Base-by-base conservation (phyloP, 2,797 vertebrate species). In the Enteromius afrohamiltoni region DNA sequence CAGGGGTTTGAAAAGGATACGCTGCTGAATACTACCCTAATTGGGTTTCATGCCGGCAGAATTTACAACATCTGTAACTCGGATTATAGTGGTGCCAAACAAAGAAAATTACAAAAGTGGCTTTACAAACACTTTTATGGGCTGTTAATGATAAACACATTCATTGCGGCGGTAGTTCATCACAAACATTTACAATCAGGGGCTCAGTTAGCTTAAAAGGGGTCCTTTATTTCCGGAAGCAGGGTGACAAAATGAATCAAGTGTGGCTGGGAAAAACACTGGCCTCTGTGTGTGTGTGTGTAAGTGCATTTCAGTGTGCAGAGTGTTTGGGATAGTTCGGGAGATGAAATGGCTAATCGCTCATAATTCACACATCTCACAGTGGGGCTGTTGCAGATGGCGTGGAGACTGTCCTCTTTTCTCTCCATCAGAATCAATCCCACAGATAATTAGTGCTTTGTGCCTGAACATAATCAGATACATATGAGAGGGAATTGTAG, bases 401-500 rank as follows among this genome's bases (percentile, higher is more conserved):
- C 77, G 68, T 87, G 85, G 87, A 83, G 86, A 91, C 87, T 69
- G 85, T 78, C 74, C 87, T 76, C 82, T 73, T 88, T 88, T 93
- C 81, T 89, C 79, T 87, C 89, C 86, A 87, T 88, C 70, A 85
- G 87, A 77, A 88, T 92, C 92, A 92, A 93, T 92, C 91, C 90
- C 89, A 87, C 75, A 86, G 87, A 91, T 93, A 94, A 94, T 92
- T 90, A 88, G 84, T 53, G 87, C 88, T 93, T 92, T 94, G 92
- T 92, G 91, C 88, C 91, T 87, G 85, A 74, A 88, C 88, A 83
- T 93, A 93, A 93, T 93, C 90, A 77, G 90, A 93, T 91, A 93
- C 92, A 93, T 93, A 93, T 92, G 91, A 92, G 91, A 91, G 89
- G 86, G 90, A 91, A 92, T 92, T 91, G 91, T 90, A 92, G 62